phyloP scores from a whole-genome alignment of 2,888 invertebrate species.

The Lumbricus terrestris region DNA sequence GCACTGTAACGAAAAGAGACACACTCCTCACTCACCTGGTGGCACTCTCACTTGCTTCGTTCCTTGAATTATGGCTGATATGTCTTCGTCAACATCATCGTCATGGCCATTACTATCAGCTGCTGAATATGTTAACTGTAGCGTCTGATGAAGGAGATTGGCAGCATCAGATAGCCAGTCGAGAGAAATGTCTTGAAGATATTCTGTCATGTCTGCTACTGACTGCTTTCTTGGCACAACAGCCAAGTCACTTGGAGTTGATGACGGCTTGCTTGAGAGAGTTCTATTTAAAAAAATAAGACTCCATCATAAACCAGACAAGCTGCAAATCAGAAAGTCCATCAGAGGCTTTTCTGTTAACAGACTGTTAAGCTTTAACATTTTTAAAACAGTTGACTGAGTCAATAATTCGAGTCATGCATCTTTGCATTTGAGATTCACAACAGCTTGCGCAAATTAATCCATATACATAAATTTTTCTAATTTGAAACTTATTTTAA shows the following conservation, averaged over 20 bases:
- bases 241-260: not conserved
- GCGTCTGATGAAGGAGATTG: constrained; percentile 30
- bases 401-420: not conserved
- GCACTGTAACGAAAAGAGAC: not conserved
- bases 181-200: constrained; percentile 31
- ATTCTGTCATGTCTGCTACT: constrained; percentile 27
- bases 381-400: too few relatives aligned
- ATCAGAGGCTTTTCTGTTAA: too few relatives aligned
- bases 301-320: not conserved
- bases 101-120: constrained; percentile 36
- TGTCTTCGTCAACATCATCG: constrained; percentile 40
- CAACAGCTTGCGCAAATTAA: not conserved
- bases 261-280: not conserved
- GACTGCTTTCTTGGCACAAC: not conserved
- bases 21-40: constrained; percentile 43
- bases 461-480: not conserved
- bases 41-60: constrained; percentile 50
- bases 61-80: constrained; percentile 51
- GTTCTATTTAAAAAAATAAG: not conserved
- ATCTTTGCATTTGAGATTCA: not conserved
- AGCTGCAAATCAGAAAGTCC: not conserved
- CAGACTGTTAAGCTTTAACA: not conserved
- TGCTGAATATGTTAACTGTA: constrained; percentile 26
- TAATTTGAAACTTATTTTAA: not conserved
- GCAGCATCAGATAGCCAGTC: constrained; percentile 36